phyloP scores from a whole-genome alignment of 2,888 invertebrate species.

The Macrosoma leucophasiata region DNA sequence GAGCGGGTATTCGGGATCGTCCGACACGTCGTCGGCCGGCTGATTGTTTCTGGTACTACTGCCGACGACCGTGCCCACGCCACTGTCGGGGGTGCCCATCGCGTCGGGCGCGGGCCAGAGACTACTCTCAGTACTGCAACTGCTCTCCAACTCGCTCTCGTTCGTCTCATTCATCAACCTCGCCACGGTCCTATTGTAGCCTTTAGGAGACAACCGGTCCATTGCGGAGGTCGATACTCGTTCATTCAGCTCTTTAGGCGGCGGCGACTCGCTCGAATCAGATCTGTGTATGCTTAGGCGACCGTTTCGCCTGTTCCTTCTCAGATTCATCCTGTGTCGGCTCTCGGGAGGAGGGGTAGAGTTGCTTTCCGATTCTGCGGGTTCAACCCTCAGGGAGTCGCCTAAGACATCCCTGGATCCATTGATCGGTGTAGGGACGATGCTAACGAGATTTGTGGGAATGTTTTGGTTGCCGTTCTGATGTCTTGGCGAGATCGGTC shows the following conservation, averaged over 20 bases:
- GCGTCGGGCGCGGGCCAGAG: conserved; percentile 41
- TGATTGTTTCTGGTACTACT: conserved; percentile 46
- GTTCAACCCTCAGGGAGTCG: conserved; percentile 50
- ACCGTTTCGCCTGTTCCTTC: conserved; percentile 47
- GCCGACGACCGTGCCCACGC: conserved; percentile 51
- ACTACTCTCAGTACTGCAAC: conserved; percentile 61
- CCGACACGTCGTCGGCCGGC: conserved; percentile 51
- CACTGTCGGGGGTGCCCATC: conserved; percentile 49
- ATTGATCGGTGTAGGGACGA: conserved; percentile 76
- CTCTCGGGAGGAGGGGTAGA: conserved; percentile 39
- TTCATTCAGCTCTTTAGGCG: conserved; percentile 42
- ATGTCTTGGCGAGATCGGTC: conserved; percentile 53
- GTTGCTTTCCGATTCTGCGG: conserved; percentile 38
- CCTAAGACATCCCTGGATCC: conserved; percentile 67
- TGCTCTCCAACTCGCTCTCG: conserved; percentile 68
- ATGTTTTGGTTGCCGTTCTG: conserved; percentile 39
- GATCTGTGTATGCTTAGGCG: conserved; percentile 45
- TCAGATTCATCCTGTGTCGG: conserved; percentile 37
- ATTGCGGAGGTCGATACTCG: conserved; percentile 36
- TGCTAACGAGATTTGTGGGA: conserved; percentile 68
- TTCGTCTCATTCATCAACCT: conserved; percentile 69
- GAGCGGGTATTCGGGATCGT: conserved; percentile 65
- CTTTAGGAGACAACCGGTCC: conserved; percentile 41
- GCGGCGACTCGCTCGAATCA: conserved; percentile 61
- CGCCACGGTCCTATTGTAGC: conserved; percentile 53